Evolutionary conservation across 1,140 invertebrate species (phyloP).

Genomic region (Alviniconcha marisindica): DNA sequence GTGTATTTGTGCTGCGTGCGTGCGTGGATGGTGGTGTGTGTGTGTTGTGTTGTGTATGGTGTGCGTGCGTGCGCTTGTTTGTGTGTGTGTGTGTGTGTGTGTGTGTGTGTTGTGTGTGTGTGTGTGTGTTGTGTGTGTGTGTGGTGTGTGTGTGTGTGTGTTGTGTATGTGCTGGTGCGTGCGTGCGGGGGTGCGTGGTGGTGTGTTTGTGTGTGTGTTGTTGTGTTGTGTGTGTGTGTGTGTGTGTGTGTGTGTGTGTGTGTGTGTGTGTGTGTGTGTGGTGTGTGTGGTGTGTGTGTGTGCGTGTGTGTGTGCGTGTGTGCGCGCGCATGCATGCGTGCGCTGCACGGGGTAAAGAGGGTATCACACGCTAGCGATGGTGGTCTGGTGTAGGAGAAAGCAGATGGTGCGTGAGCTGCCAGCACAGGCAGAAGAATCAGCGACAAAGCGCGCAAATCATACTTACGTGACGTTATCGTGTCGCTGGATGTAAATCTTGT

Average conservation of each 20-base stretch:
- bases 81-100: too few relatives aligned
- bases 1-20: too few relatives aligned
- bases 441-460: not conserved
- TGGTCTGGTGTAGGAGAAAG: not conserved
- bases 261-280: conserved; percentile 14
- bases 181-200: not conserved
- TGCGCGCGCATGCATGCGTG: not conserved
- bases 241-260: not conserved
- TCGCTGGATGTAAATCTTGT: conserved; percentile 97
- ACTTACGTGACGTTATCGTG: conserved; percentile 94
- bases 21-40: too few relatives aligned
- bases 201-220: not conserved
- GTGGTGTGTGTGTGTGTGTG: too few relatives aligned
- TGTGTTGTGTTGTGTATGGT: too few relatives aligned
- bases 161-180: too few relatives aligned
- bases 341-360: too few relatives aligned
- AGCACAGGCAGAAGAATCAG: too few relatives aligned
- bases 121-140: too few relatives aligned
- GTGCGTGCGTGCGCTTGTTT: too few relatives aligned
- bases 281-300: not conserved
- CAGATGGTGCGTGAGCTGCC: too few relatives aligned
- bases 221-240: not conserved
- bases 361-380: not conserved
- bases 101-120: too few relatives aligned
- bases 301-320: conserved; percentile 14